These are phyloP conservation scores for Ovibos moschatus DNA, from an alignment of 2,113 vertebrate genomes.

Conservation along the genomic window DNA sequence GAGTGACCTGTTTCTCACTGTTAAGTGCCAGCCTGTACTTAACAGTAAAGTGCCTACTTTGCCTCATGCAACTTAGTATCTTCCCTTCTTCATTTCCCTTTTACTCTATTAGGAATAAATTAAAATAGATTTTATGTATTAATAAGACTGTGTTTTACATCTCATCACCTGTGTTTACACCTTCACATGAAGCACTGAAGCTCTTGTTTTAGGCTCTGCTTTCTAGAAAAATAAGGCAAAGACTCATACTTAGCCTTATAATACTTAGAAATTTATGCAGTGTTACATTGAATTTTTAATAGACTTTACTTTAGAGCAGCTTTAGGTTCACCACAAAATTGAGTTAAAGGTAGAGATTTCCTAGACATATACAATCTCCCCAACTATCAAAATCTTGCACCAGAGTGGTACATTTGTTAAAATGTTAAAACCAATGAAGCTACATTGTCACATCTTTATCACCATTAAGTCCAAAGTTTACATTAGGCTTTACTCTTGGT, in stretches of 20 bases:
- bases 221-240: conserved; percentile 14
- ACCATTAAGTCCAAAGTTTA: not conserved
- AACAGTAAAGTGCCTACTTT: not conserved
- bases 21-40: not conserved
- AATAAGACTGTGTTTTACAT: not conserved
- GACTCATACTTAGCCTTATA: not conserved
- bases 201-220: not conserved
- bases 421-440: not conserved
- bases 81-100: not conserved
- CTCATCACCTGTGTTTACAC: not conserved
- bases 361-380: not conserved
- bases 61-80: not conserved
- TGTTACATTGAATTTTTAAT: not conserved
- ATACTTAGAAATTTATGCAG: not conserved
- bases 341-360: not conserved
- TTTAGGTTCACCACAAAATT: not conserved
- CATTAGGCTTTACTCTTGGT: not conserved
- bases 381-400: not conserved
- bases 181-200: not conserved
- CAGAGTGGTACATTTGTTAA: not conserved
- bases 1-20: not conserved
- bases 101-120: not conserved
- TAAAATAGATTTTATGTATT: not conserved
- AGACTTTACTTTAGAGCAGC: not conserved
- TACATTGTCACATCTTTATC: not conserved